These are phyloP conservation scores for Clarias laeviceps DNA, from an alignment of 2,797 vertebrate genomes.

Conservation along the genomic window DNA sequence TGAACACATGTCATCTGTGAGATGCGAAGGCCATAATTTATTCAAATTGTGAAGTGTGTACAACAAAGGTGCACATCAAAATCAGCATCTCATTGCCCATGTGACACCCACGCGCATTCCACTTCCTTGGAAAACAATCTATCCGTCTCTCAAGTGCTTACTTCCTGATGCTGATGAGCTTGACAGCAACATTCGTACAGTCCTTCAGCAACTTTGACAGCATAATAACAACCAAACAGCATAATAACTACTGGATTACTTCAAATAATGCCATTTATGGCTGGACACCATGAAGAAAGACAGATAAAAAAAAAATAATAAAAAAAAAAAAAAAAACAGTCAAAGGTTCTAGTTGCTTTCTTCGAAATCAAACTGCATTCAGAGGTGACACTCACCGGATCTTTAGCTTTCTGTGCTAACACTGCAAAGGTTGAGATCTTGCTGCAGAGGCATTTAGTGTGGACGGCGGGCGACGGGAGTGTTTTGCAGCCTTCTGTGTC, in stretches of 20 bases:
- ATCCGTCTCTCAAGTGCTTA: slow-evolving; percentile 2
- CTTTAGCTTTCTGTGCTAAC: slow-evolving; percentile 92
- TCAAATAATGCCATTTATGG: neutral
- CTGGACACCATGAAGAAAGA: neutral
- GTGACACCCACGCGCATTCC: neutral
- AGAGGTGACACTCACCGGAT: slow-evolving; percentile 82
- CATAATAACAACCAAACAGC: slow-evolving; percentile 38
- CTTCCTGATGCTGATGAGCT: slow-evolving; percentile 6
- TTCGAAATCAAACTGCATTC: neutral
- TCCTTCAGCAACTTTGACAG: slow-evolving; percentile 22
- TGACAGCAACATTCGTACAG: neutral
- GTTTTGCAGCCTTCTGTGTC: slow-evolving; percentile 96
- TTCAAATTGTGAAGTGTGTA: neutral
- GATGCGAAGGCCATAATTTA: slow-evolving; percentile 1
- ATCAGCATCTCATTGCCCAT: neutral
- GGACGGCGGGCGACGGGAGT: slow-evolving; percentile 85
- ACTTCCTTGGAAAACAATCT: slow-evolving; percentile 14
- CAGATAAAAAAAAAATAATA: neutral
- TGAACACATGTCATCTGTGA: neutral
- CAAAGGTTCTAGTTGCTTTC: neutral
- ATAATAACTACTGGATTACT: neutral
- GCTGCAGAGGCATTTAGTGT: slow-evolving; percentile 97
- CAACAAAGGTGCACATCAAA: slow-evolving; percentile 23
- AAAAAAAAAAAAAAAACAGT: neutral
- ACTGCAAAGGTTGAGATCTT: slow-evolving; percentile 94